These are phyloP conservation scores for Eupeodes latifasciatus DNA, from an alignment of 2,888 invertebrate genomes.

Conservation along the genomic window DNA sequence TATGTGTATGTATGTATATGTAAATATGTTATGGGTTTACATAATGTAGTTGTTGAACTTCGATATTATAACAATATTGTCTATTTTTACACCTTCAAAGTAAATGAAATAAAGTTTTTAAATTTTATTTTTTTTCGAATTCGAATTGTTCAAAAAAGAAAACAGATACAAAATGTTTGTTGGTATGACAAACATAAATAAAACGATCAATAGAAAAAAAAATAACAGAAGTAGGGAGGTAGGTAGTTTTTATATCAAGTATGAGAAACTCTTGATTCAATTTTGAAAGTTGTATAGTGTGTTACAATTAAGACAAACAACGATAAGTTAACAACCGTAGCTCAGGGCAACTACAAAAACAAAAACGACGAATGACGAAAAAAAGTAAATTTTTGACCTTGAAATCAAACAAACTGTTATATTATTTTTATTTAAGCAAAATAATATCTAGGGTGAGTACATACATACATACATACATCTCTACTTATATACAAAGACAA, in stretches of 20 bases:
- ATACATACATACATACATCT: background rate
- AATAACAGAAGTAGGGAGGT: no score
- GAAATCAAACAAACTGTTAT: slow-evolving; percentile 61
- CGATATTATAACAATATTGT: background rate
- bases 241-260: background rate
- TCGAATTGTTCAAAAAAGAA: no score
- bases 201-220: background rate
- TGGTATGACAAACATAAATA: background rate
- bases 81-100: background rate
- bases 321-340: slow-evolving; percentile 26
- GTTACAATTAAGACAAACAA: slow-evolving; percentile 7
- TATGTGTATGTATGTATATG: no score
- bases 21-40: no score
- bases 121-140: no score
- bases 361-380: no score
- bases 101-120: no score
- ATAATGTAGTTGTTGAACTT: slow-evolving; percentile 22
- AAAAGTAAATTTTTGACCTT: slow-evolving; percentile 60
- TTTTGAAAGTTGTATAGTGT: background rate
- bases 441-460: slow-evolving; percentile 14
- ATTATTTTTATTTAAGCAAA: slow-evolving; percentile 9
- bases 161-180: background rate
- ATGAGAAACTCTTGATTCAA: background rate
- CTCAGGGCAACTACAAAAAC: slow-evolving; percentile 8
- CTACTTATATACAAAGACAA: no score